Conservation (phyloP, 2,888 invertebrate species). For the Dynastes grantii region DNA sequence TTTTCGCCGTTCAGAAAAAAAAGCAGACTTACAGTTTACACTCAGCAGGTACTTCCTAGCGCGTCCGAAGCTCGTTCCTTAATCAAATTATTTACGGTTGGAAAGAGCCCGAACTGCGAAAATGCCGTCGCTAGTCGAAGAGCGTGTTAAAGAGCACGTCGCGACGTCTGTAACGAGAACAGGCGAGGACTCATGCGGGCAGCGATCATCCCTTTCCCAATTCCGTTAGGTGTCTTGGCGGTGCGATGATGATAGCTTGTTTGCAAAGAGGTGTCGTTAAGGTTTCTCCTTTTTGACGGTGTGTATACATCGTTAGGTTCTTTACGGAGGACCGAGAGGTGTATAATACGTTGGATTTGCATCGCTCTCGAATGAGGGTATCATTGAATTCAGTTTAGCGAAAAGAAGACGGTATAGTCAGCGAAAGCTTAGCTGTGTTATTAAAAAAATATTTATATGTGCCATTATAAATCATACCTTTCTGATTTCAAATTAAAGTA, state of each 20-base stretch:
- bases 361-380: neutral
- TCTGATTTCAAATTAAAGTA: no score
- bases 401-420: no score
- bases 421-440: no score
- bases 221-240: neutral
- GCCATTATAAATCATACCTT: no score
- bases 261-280: no score
- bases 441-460: no score
- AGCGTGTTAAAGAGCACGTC: neutral
- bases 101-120: neutral
- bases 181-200: neutral
- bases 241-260: neutral
- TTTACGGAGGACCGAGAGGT: neutral
- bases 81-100: constrained; percentile 23
- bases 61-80: constrained; percentile 4
- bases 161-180: neutral
- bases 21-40: no score
- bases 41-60: neutral
- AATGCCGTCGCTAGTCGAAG: neutral
- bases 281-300: neutral
- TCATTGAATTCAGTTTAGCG: neutral
- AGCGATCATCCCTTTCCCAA: neutral
- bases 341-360: neutral
- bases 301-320: neutral
- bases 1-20: neutral